These are phyloP conservation scores for Hydraecia micacea DNA, from an alignment of 2,888 invertebrate species.

Conservation along the genomic window DNA sequence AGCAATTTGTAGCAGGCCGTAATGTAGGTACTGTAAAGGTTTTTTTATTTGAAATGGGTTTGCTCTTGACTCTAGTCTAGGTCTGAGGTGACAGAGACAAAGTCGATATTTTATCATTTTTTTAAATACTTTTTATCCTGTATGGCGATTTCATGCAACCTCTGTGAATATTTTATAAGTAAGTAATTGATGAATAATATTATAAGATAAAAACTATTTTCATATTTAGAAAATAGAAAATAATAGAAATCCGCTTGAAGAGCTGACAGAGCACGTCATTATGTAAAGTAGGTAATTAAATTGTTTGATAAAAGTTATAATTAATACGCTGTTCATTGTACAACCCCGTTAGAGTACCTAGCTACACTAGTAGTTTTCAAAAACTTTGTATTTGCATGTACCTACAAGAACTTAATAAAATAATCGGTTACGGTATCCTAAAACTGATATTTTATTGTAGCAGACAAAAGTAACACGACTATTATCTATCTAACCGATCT, in stretches of 20 bases:
- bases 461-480: slow-evolving; percentile 52
- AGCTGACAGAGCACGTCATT: too few relatives aligned
- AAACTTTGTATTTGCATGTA: neutral
- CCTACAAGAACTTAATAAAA: neutral
- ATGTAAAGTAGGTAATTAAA: too few relatives aligned
- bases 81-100: too few relatives aligned
- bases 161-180: neutral
- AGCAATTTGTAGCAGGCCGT: neutral
- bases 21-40: neutral
- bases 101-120: too few relatives aligned
- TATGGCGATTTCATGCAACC: too few relatives aligned
- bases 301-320: too few relatives aligned
- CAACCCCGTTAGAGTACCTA: neutral
- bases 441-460: slow-evolving; percentile 42
- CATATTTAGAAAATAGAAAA: too few relatives aligned
- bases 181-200: neutral
- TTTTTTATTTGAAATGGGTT: too few relatives aligned
- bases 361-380: neutral
- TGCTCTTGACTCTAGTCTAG: too few relatives aligned
- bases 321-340: neutral
- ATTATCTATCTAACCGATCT: slow-evolving; percentile 63
- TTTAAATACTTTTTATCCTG: too few relatives aligned
- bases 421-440: slow-evolving; percentile 17
- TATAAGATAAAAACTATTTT: neutral
- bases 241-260: too few relatives aligned